phyloP scores from a whole-genome alignment of 2,797 vertebrate species.

The Lithobates pipiens region DNA sequence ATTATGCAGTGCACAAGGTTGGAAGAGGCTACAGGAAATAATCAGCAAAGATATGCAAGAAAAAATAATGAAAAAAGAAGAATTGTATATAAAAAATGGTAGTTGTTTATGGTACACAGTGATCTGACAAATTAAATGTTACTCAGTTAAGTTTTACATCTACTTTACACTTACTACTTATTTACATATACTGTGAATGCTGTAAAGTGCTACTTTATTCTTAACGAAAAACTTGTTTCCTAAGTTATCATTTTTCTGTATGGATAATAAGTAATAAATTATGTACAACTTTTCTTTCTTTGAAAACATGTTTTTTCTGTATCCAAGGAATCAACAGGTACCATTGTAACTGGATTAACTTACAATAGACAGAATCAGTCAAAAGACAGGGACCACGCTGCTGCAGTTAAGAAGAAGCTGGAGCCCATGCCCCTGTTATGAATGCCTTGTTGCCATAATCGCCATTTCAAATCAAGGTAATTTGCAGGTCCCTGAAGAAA shows the following conservation, averaged over 20 bases:
- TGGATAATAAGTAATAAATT: background rate
- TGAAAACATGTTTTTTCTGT: constrained; percentile 18
- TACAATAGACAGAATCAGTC: constrained; percentile 56
- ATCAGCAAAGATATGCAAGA: too few relatives aligned
- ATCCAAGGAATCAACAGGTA: constrained; percentile 54
- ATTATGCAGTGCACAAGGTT: too few relatives aligned
- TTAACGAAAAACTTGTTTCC: background rate
- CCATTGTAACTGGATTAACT: constrained; percentile 55
- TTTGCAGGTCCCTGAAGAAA: constrained; percentile 82
- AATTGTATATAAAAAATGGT: too few relatives aligned
- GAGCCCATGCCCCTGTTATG: constrained; percentile 38
- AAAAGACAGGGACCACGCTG: constrained; percentile 58
- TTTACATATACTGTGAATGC: background rate
- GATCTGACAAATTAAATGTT: too few relatives aligned
- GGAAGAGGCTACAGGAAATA: too few relatives aligned
- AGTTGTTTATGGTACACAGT: too few relatives aligned
- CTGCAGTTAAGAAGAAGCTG: constrained; percentile 48
- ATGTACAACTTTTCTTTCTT: background rate
- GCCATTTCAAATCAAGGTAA: constrained; percentile 73
- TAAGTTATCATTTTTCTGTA: background rate
- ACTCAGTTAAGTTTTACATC: too few relatives aligned
- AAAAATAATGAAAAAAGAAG: too few relatives aligned
- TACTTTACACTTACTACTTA: background rate
- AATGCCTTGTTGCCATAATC: constrained; percentile 57
- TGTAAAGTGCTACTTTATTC: background rate